Evolutionary conservation across 2,888 invertebrate species (phyloP).

Genomic region (Drosophila mettleri): DNA sequence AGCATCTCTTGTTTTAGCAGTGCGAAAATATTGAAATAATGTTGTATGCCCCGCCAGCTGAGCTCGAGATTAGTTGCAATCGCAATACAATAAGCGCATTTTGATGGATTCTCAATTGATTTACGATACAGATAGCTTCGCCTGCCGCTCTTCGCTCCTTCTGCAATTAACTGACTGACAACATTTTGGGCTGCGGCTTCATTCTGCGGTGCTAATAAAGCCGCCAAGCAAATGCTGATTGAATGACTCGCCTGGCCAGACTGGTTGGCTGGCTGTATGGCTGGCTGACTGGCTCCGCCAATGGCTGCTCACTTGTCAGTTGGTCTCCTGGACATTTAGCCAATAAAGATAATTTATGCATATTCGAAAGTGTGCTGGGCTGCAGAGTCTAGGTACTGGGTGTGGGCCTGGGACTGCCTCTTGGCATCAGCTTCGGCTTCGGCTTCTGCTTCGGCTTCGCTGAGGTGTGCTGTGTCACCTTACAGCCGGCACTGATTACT

Average conservation of each 20-base stretch:
- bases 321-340: conserved; percentile 43
- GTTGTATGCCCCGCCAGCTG: conserved; percentile 37
- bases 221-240: conserved; percentile 56
- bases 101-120: conserved; percentile 81
- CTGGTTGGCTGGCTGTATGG: conserved; percentile 11
- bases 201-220: conserved; percentile 41
- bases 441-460: neutral
- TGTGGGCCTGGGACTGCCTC: conserved; percentile 18
- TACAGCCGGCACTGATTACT: conserved; percentile 61
- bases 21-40: conserved; percentile 78
- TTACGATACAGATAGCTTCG: conserved; percentile 64
- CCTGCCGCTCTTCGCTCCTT: conserved; percentile 7
- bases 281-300: conserved; percentile 24
- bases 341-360: conserved; percentile 79
- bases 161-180: conserved; percentile 73
- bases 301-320: conserved; percentile 40
- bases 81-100: conserved; percentile 73
- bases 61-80: conserved; percentile 70
- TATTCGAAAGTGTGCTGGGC: conserved; percentile 56
- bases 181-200: conserved; percentile 55
- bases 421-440: neutral
- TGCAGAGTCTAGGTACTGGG: conserved; percentile 15
- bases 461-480: conserved; percentile 48
- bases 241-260: conserved; percentile 51
- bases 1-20: conserved; percentile 53